Percentiles rank a stretch among this genome's conserved stretches.
Evolutionary conservation across 92 coral and sea anemone genomes (phyloP).

Genomic region (Epizoanthus fatuus): DNA sequence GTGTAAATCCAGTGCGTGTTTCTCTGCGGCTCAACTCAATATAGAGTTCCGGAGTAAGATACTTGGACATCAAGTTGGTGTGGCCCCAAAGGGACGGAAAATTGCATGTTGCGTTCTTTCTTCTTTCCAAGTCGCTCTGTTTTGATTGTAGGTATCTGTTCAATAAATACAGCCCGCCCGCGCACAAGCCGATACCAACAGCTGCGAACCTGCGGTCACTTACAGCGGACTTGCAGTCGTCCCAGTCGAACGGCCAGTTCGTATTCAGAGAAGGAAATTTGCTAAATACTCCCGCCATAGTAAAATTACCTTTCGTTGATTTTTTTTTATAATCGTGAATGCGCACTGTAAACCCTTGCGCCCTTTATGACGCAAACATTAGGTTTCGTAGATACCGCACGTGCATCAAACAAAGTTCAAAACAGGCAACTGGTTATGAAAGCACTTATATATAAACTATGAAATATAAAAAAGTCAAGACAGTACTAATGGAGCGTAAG

Average conservation of each 20-base stretch:
- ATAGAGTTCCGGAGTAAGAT: constrained; percentile 70
- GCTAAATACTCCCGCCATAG: constrained; percentile 61
- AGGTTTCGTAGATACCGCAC: not conserved
- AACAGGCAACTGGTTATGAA: no score
- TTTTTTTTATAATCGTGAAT: not conserved
- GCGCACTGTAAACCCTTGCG: not conserved
- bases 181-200: constrained; percentile 50
- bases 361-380: constrained; percentile 18
- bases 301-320: not conserved
- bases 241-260: constrained; percentile 40
- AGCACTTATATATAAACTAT: no score
- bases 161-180: constrained; percentile 45
- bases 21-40: constrained; percentile 51
- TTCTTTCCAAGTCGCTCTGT: constrained; percentile 23
- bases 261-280: constrained; percentile 27
- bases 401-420: not conserved
- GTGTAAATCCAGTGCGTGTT: constrained; percentile 60
- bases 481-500: no score
- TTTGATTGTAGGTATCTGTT: constrained; percentile 21
- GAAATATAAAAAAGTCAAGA: no score
- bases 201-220: constrained; percentile 58
- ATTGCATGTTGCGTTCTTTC: constrained; percentile 62
- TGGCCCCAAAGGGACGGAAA: constrained; percentile 75
- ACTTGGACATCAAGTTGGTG: constrained; percentile 70
- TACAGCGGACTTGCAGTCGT: constrained; percentile 43